Percentiles rank a stretch among this genome's conserved stretches.
These are phyloP conservation scores for Pectinophora gossypiella DNA, from an alignment of 1,140 invertebrate species.

Conservation along the genomic window DNA sequence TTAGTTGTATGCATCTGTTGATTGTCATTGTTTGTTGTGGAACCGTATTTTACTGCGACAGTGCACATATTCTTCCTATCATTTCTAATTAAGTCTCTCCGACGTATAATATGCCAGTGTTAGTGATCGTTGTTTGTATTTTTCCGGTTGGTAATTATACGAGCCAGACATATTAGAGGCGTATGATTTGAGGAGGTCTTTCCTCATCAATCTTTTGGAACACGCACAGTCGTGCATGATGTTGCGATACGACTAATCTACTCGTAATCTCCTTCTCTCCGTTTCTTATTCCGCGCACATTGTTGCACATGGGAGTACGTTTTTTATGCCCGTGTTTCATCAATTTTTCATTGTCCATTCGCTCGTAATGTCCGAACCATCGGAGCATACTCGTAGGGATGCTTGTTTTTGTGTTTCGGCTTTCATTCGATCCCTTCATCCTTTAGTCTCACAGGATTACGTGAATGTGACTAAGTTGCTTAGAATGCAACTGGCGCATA, in stretches of 20 bases:
- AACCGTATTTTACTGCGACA: too few species aligned
- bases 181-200: not conserved
- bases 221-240: not conserved
- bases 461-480: too few species aligned
- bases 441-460: too few species aligned
- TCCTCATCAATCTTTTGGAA: conserved; percentile 3
- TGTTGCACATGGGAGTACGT: not conserved
- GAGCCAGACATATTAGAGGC: too few species aligned
- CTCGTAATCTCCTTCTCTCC: not conserved
- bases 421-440: conserved; percentile 4
- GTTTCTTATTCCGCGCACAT: not conserved
- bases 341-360: conserved; percentile 13
- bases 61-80: too few species aligned
- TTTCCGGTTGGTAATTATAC: too few species aligned
- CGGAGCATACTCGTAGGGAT: not conserved
- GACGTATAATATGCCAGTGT: too few species aligned
- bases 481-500: too few species aligned
- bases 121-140: too few species aligned
- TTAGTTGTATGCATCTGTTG: too few species aligned
- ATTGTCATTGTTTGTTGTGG: too few species aligned
- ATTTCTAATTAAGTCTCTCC: too few species aligned
- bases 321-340: not conserved
- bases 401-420: conserved; percentile 4
- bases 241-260: not conserved
- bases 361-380: conserved; percentile 5